phyloP scores from a whole-genome alignment of 2,797 vertebrate species.

The Enteromius paludinosus region DNA sequence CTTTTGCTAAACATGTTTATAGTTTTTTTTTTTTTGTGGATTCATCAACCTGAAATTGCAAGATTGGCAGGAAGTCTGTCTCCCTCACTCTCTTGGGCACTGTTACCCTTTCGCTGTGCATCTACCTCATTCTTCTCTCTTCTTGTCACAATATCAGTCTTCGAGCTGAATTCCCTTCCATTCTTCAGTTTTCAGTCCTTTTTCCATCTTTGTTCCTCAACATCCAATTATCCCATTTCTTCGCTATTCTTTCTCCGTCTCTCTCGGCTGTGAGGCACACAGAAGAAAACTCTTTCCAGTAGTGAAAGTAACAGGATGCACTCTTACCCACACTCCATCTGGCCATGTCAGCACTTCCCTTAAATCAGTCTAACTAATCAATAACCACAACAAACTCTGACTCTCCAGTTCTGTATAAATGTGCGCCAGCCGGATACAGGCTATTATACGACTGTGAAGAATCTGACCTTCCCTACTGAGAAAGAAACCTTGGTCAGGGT shows the following conservation, averaged over 20 bases:
- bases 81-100: conserved; percentile 20
- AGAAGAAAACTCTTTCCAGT: conserved; percentile 25
- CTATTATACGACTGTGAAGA: background rate
- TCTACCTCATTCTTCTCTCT: conserved; percentile 26
- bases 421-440: background rate
- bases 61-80: conserved; percentile 22
- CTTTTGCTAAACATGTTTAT: background rate
- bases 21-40: background rate
- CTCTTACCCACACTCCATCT: background rate
- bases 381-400: conserved; percentile 29
- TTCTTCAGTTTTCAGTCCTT: conserved; percentile 62
- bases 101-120: background rate
- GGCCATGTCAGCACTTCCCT: conserved; percentile 6
- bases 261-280: conserved; percentile 51
- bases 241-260: conserved; percentile 60
- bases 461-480: conserved; percentile 12
- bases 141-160: conserved; percentile 24
- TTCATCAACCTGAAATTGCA: conserved; percentile 18
- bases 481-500: conserved; percentile 13
- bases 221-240: conserved; percentile 62
- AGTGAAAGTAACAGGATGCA: conserved; percentile 16
- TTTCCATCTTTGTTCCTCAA: conserved; percentile 57
- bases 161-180: conserved; percentile 37
- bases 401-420: conserved; percentile 6
- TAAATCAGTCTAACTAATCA: conserved; percentile 35